Conservation (phyloP, 2,113 vertebrate species). For the Aegithalos caudatus region DNA sequence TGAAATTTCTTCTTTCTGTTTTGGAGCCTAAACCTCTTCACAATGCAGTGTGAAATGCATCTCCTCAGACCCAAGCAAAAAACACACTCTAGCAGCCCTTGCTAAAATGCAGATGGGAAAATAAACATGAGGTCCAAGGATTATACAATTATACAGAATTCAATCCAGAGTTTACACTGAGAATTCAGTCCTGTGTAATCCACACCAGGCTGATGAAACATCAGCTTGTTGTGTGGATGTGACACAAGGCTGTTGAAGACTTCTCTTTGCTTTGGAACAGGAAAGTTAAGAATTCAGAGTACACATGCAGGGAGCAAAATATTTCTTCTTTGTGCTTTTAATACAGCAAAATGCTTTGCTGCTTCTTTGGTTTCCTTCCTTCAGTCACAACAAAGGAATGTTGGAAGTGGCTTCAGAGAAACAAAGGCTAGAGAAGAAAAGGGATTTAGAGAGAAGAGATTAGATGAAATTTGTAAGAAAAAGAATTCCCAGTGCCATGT, state of each 20-base stretch:
- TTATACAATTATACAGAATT: neutral
- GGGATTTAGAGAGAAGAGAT: slow-evolving; percentile 12
- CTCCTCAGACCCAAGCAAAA: neutral
- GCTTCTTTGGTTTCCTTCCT: slow-evolving; percentile 21
- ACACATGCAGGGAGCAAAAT: neutral
- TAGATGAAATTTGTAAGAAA: slow-evolving; percentile 10
- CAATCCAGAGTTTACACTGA: neutral
- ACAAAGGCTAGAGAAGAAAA: slow-evolving; percentile 17
- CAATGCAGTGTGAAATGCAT: neutral
- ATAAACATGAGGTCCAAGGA: neutral
- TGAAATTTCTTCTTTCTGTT: neutral
- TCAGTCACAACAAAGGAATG: slow-evolving; percentile 6
- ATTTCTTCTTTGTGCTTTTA: neutral
- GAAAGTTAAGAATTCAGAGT: neutral
- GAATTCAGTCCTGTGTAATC: neutral
- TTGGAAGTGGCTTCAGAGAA: slow-evolving; percentile 25
- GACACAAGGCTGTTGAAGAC: neutral
- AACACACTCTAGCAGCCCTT: neutral
- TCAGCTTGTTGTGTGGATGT: neutral
- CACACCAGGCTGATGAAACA: neutral
- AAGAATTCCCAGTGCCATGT: neutral
- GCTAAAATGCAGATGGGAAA: neutral
- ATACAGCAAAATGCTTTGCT: neutral
- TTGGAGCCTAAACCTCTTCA: neutral
- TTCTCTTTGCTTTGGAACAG: neutral